Evolutionary conservation across 2,113 vertebrate species (phyloP), one percentile per base, ranked within the genome.

Genomic region (Clarias gariepinus): DNA sequence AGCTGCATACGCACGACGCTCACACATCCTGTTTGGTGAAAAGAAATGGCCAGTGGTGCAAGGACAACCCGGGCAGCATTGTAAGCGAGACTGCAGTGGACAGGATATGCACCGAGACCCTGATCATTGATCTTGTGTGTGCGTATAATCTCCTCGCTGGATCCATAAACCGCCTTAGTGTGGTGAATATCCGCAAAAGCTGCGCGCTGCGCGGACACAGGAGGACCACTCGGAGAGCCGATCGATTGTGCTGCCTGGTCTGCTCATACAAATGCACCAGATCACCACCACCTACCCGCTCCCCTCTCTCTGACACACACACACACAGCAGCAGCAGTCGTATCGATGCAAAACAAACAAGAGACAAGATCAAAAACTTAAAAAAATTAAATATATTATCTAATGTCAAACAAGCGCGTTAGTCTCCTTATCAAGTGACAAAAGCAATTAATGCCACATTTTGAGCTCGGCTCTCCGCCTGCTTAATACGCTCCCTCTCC

Each of bases 401-500:
- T 61, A 36, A 21, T 23, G 53, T 41, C 41, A 36, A 21, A 28
- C 81, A 66, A 71, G 52, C 86, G 87, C 66, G 80, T 90, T 88
- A 82, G 90, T 76, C 83, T 88, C 63, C 55, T 9, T 81, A 58
- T 89, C 41, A 15, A 86, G 79, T 33, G 41, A 91, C 88, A 92
- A 90, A 93, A 90, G 87, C 87, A 92, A 90, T 93, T 90, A 90
- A 90, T 90, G 86, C 87, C 84, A 79, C 30, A 78, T 91, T 91
- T 83, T 81, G n/a, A 25, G 76, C 73, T 88, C 90, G 74, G 58
- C 68, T 85, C 84, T 88, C 71, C 74, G 88, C 81, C 55, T 85
- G 87, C 74, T 88, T 85, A 95, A 95, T 93, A 93, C 93, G 91
- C 89, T 93, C 94, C 91, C 89, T 93, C 94, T 92, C 92, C 63